phyloP scores from a whole-genome alignment of 2,888 invertebrate genomes.

The Polymixis flavicincta region DNA sequence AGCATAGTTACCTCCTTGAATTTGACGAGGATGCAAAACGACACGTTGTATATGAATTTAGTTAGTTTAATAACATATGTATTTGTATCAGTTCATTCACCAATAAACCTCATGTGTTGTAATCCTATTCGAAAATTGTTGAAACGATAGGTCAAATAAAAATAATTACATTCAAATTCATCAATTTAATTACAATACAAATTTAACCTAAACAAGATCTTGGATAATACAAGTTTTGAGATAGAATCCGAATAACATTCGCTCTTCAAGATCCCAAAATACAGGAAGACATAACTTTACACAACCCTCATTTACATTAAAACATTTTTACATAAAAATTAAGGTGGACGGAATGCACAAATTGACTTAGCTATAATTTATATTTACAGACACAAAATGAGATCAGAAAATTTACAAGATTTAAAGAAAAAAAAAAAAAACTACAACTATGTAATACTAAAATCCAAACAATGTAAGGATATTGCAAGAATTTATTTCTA shows the following conservation, averaged over 20 bases:
- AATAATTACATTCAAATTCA: constrained; percentile 51
- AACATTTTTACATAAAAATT: constrained; percentile 58
- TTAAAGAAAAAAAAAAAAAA: constrained; percentile 70
- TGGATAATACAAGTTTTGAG: constrained; percentile 64
- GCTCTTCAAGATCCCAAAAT: constrained; percentile 51
- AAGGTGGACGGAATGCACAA: constrained; percentile 75
- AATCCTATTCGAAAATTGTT: constrained; percentile 5
- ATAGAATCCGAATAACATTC: constrained; percentile 49
- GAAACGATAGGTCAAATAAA: constrained; percentile 16
- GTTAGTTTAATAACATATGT: background rate
- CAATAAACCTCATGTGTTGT: background rate
- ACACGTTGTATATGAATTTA: background rate
- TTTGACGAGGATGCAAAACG: no score
- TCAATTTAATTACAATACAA: constrained; percentile 69
- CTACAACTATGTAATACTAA: constrained; percentile 76
- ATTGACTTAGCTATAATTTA: constrained; percentile 73
- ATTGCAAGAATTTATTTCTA: constrained; percentile 67
- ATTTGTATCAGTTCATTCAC: background rate
- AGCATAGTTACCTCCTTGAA: no score
- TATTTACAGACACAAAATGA: constrained; percentile 85
- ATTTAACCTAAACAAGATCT: constrained; percentile 67
- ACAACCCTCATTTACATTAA: constrained; percentile 64
- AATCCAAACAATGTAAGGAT: constrained; percentile 64
- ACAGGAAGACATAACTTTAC: constrained; percentile 67
- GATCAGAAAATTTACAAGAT: constrained; percentile 88